Conservation (phyloP, 2,113 vertebrate genomes). For the Zeus faber region DNA sequence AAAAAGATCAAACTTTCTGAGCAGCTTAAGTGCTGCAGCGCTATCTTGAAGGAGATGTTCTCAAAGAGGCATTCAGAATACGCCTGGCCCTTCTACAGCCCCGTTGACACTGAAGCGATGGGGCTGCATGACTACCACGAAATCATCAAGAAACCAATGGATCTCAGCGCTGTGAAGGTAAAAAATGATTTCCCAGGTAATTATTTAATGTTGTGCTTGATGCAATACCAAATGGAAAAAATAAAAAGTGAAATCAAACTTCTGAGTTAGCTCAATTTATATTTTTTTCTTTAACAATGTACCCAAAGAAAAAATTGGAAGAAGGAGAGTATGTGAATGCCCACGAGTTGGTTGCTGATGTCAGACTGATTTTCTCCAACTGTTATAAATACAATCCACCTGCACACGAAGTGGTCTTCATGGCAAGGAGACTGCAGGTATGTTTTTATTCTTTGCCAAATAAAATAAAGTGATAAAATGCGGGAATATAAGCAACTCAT, state of each 20-base stretch:
- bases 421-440: constrained; percentile 92
- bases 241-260: too few relatives aligned
- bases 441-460: too few relatives aligned
- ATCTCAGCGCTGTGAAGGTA: constrained; percentile 86
- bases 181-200: constrained; percentile 8
- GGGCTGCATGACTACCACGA: constrained; percentile 77
- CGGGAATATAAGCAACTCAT: too few relatives aligned
- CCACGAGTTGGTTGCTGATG: constrained; percentile 86
- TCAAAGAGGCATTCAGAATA: constrained; percentile 84
- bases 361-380: constrained; percentile 91
- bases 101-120: constrained; percentile 69
- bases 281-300: too few relatives aligned
- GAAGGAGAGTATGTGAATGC: constrained; percentile 77
- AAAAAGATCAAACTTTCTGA: constrained; percentile 68
- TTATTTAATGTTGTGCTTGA: not conserved
- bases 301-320: constrained; percentile 85
- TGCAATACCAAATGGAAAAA: not conserved
- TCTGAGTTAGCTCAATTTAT: too few relatives aligned
- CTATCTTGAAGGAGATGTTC: constrained; percentile 87
- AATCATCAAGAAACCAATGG: constrained; percentile 81
- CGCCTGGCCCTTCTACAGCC: constrained; percentile 87
- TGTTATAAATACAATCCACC: constrained; percentile 86
- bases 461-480: too few relatives aligned
- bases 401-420: constrained; percentile 80
- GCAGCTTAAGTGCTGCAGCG: constrained; percentile 77